A percentile compares a stretch with the other conserved stretches of the same genome.
Conservation (phyloP, 35 echinoderm and acorn worm genomes). For the Apostichopus parvimensis region DNA sequence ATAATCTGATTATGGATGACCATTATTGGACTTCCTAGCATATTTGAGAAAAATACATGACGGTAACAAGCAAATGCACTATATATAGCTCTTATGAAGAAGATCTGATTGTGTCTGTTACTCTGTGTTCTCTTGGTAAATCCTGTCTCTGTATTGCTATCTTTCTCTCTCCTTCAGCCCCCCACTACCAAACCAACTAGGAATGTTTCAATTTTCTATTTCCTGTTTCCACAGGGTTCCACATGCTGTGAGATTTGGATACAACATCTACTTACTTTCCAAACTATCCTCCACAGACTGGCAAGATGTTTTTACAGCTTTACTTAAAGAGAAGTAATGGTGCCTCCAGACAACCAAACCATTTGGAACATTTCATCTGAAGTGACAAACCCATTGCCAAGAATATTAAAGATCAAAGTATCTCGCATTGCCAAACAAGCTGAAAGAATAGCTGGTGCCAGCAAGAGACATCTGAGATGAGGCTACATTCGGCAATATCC, state of each 20-base stretch:
- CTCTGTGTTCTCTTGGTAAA: too few species aligned
- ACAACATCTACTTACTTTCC: not conserved
- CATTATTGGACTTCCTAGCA: too few species aligned
- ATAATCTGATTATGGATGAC: too few species aligned
- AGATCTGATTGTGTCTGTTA: too few species aligned
- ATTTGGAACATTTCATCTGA: not conserved
- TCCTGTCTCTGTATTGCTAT: not conserved
- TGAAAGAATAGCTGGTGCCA: too few species aligned
- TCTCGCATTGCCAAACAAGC: not conserved
- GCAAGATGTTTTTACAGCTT: not conserved
- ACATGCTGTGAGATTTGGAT: not conserved
- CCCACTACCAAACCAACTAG: not conserved
- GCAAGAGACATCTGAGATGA: too few species aligned
- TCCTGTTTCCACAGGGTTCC: not conserved
- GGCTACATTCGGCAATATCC: too few species aligned
- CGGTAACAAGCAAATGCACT: too few species aligned
- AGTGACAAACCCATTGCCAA: not conserved
- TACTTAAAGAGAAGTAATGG: not conserved
- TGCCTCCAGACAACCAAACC: not conserved
- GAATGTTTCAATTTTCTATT: not conserved
- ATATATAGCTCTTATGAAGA: too few species aligned
- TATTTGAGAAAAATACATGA: too few species aligned
- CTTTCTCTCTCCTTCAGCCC: not conserved
- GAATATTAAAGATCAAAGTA: not conserved
- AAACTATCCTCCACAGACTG: not conserved